Conservation (phyloP, 2,113 vertebrate genomes). For the Coturnix japonica region DNA sequence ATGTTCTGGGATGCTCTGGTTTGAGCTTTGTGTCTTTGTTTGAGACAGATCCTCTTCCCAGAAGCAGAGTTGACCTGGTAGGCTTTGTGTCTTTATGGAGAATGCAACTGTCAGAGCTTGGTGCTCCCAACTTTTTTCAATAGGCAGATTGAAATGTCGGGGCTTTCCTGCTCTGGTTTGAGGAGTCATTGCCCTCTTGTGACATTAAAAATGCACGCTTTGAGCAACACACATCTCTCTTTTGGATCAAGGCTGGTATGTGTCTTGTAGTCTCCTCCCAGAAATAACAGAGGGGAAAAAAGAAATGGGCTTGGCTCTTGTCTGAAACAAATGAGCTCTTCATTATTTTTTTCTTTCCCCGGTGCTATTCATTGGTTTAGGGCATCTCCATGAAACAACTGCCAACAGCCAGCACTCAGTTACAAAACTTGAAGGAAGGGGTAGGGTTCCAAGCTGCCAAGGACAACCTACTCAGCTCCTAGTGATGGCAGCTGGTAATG, state of each 20-base stretch:
- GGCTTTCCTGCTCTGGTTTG: constrained; percentile 31
- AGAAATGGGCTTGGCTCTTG: neutral
- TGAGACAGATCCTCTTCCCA: neutral
- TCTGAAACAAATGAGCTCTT: constrained; percentile 22
- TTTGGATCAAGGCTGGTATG: constrained; percentile 10
- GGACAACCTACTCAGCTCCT: neutral
- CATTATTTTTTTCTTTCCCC: neutral
- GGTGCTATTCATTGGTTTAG: neutral
- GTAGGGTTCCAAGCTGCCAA: neutral
- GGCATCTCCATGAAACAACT: neutral
- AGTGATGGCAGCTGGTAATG: neutral
- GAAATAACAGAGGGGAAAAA: neutral
- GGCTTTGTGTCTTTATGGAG: neutral
- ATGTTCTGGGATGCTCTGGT: neutral
- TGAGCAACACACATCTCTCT: neutral
- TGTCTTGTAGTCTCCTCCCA: neutral
- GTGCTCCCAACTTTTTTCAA: neutral
- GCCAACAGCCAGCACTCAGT: neutral
- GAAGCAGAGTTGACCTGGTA: neutral
- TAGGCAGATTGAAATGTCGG: neutral
- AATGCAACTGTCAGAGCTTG: neutral
- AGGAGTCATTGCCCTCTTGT: constrained; percentile 23
- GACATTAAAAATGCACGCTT: constrained; percentile 8
- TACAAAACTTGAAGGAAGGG: neutral
- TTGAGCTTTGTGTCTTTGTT: too few relatives aligned